Evolutionary conservation across 2,888 invertebrate genomes (phyloP).

Genomic region (Cryptosula pallasiana): DNA sequence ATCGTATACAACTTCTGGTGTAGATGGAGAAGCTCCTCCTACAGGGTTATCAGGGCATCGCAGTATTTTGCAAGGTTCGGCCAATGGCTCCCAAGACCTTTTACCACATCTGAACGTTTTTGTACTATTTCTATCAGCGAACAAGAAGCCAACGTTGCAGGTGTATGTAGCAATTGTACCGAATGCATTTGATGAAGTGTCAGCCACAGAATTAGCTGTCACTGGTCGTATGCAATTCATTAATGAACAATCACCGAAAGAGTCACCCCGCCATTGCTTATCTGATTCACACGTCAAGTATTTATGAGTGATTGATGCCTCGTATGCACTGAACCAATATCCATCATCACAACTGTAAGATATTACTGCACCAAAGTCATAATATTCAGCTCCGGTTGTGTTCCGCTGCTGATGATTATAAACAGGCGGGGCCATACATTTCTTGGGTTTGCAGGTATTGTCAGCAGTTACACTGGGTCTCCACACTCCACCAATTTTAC

Average conservation of each 20-base stretch:
- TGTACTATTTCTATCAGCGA: not conserved
- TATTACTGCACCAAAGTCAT: not conserved
- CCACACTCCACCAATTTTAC: slow-evolving; percentile 8
- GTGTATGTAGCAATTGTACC: slow-evolving; percentile 1
- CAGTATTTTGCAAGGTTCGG: not conserved
- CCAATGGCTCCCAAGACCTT: not conserved
- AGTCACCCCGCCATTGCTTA: not conserved
- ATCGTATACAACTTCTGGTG: not conserved
- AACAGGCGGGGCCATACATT: not conserved
- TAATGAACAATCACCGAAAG: not conserved
- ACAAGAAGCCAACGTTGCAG: not conserved
- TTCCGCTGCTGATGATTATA: not conserved
- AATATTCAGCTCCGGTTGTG: not conserved
- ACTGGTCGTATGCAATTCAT: slow-evolving; percentile 12
- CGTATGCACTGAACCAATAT: slow-evolving; percentile 13
- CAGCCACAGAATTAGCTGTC: not conserved
- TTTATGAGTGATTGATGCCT: not conserved
- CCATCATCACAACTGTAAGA: not conserved
- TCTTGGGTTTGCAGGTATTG: not conserved
- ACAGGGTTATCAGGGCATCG: not conserved
- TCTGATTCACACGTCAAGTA: slow-evolving; percentile 8
- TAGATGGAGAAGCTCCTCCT: not conserved
- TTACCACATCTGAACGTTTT: not conserved
- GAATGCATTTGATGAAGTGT: not conserved
- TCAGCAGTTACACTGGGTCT: not conserved